phyloP scores from a whole-genome alignment of 2,113 vertebrate species.

The Pachycephala philippinensis region DNA sequence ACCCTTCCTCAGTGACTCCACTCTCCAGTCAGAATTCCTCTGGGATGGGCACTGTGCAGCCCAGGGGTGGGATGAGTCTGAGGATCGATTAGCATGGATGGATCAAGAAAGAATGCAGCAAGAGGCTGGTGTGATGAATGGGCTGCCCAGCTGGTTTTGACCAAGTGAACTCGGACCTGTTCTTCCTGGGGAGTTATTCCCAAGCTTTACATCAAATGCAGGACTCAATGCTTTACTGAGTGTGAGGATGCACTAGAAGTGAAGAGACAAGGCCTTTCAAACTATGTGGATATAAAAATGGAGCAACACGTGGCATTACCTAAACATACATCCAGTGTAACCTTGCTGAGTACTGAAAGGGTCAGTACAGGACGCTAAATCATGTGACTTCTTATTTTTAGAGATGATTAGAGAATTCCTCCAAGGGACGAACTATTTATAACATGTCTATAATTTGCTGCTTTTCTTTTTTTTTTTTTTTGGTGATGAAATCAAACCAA shows the following conservation, averaged over 20 bases:
- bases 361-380: not conserved
- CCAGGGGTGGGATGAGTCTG: not conserved
- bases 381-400: slow-evolving; percentile 37
- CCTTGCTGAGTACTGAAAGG: not conserved
- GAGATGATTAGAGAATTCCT: slow-evolving; percentile 31
- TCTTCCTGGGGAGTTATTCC: not conserved
- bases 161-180: not conserved
- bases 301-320: not conserved
- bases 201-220: not conserved
- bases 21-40: not conserved
- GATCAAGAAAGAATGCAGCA: not conserved
- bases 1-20: not conserved
- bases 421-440: slow-evolving; percentile 20
- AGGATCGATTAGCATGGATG: not conserved
- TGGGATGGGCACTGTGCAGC: not conserved
- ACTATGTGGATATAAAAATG: not conserved
- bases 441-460: not conserved
- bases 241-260: not conserved
- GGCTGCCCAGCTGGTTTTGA: not conserved
- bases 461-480: not conserved
- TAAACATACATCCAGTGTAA: not conserved
- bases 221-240: not conserved
- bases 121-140: not conserved
- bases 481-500: not conserved
- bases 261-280: not conserved